Evolutionary conservation across 2,888 invertebrate species (phyloP), one percentile per base, ranked within the genome.

Genomic region (Diachrysia chrysitis): DNA sequence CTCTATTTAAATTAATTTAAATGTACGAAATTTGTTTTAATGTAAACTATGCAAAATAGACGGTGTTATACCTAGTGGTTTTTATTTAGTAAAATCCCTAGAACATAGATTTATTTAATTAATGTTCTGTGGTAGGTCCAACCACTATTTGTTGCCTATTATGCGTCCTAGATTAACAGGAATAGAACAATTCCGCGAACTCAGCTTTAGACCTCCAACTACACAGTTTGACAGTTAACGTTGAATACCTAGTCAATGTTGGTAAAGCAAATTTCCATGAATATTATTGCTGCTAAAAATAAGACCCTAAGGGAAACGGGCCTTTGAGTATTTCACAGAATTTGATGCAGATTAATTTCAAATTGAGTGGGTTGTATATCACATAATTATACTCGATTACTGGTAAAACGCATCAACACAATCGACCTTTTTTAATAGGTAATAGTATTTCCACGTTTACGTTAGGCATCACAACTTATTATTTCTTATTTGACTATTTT

Each of bases 1-100:
- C 25, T 53, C 32, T n/a, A n/a, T n/a, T n/a, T n/a, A n/a, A n/a
- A n/a, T 63, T 32, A 23, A 55, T 14, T 61, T 63, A 21, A 35
- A 25, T 54, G 3, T 54, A 42, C 4, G 1, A 6, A 51, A 51
- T 10, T 3, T 25, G n/a, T n/a, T 42, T 32, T 32, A 10, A 14
- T 37, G n/a, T n/a, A n/a, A n/a, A n/a, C n/a, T n/a, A n/a, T n/a
- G n/a, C n/a, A n/a, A n/a, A n/a, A n/a, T n/a, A n/a, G n/a, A n/a
- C n/a, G n/a, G n/a, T n/a, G n/a, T 37, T 3, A 37, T 10, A 12
- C 1, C 32, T 16, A 16, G 4, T 37, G 16, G 14, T 37, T 16
- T 16, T 37, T 4, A 3, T 37, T 14, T 37, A 14, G 16, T 16
- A 10, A 37, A 37, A 16, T 37, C 16, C 37, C 14, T 16, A 5